Evolutionary conservation across 2,113 vertebrate species (phyloP), one percentile per base, ranked within the genome.

Genomic region (Haemorhous mexicanus): DNA sequence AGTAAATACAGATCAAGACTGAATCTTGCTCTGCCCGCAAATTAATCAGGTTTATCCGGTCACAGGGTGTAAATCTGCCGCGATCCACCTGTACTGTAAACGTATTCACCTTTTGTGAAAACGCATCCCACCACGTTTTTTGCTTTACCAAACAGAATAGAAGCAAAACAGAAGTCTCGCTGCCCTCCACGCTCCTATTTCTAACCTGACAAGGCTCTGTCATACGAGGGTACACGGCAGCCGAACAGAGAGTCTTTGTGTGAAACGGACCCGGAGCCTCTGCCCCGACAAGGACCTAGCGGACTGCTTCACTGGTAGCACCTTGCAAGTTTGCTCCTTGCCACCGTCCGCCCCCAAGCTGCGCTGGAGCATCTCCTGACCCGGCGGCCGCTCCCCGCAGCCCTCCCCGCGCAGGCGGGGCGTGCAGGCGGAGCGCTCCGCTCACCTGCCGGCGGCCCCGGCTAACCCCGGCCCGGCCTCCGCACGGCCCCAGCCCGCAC

Each of bases 51-150:
- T 43, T 8, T 39, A n/a, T 41, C 22, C 19, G 6, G 50, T 13
- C n/a, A 7, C 55, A 2, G 20, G 16, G 8, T 15, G 55, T 13
- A 30, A 41, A 50, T 3, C 37, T 12, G n/a, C 68, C 24, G 63
- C 17, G 10, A 6, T 4, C 10, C 84, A 2, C 23, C 1, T 4
- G 44, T 28, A 62, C 37, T 4, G 50, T 10, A 24, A 66, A 23
- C 0, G 9, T 0, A 15, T 26, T 37, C 47, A 12, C 8, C 3
- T 3, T 2, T 17, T 0, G 41, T 5, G 41, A 52, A 79, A 44
- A n/a, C n/a, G 4, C 39, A 37, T 12, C 87, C 41, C 69, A 10
- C 9, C 24, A 6, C 14, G 16, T 17, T 26, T 32, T 41, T 24
- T 20, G 27, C 44, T 32, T 22, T 46, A 18, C 41, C 7, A 6